Percentiles rank a stretch among this genome's conserved stretches.
phyloP scores from a whole-genome alignment of 2,113 vertebrate species.

The Entomyzon cyanotis region DNA sequence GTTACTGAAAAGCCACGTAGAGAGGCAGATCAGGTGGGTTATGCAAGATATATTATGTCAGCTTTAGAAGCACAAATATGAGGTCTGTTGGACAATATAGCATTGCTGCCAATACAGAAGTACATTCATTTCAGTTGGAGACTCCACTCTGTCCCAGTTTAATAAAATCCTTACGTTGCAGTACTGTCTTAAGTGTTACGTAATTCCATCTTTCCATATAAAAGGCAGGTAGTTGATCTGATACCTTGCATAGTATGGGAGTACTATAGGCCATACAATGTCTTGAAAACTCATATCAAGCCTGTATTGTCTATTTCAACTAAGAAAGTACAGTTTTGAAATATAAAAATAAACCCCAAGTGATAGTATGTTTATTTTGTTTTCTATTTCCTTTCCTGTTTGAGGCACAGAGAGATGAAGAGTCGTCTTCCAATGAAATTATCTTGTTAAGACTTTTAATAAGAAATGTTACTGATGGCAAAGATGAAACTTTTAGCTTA shows the following conservation, averaged over 20 bases:
- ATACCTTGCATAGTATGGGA: not conserved
- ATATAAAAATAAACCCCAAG: not conserved
- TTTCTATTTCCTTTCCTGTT: not conserved
- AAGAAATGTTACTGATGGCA: not conserved
- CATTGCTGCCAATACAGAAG: not conserved
- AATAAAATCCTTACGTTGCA: not conserved
- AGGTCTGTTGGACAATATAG: not conserved
- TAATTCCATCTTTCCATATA: not conserved
- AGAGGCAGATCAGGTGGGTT: not conserved
- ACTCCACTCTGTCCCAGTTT: not conserved
- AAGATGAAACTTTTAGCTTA: not conserved
- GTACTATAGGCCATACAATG: not conserved
- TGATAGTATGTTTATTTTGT: not conserved
- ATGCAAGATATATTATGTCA: not conserved
- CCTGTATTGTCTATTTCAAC: not conserved
- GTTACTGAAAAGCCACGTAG: not conserved
- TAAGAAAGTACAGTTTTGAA: not conserved
- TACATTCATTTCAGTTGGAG: not conserved
- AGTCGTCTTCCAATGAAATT: not conserved
- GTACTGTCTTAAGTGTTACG: not conserved
- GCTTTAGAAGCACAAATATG: not conserved
- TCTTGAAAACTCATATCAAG: not conserved
- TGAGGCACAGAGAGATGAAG: not conserved
- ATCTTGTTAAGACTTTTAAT: not conserved
- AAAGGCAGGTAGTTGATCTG: not conserved